Evolutionary conservation across 1,140 invertebrate species (phyloP), one percentile per base, ranked within the genome.

Genomic region (Bradynema listronoti): DNA sequence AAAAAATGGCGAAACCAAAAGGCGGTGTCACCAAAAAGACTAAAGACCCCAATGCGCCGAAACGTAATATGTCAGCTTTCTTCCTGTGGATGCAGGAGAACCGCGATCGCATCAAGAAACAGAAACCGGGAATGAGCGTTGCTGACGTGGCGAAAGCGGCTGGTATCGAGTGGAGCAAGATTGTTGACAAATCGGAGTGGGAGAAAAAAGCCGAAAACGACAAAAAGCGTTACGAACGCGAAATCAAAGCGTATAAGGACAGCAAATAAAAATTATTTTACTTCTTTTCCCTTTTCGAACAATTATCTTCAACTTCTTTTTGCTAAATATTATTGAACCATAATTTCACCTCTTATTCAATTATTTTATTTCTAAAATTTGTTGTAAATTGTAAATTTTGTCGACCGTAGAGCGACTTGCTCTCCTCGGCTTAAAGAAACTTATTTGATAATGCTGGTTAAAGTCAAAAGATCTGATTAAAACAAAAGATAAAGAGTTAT

Each of bases 121-220:
- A n/a, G n/a, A 82, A 85, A 29, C 87, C 93, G 9, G 88, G 88
- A 11, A 86, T 94, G 52, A 85, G 86, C 56, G 84, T 97, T 6
- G 90, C 89, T 0, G 92, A 97, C 74, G 84, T 97, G 43, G 86
- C 89, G 0, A 96, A 93, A 79, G 93, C 90, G 79, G 91, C 85
- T 62, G 92, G 92, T n/a, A 91, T 96, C 81, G 82, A 92, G 80
- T 97, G 93, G 93, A 87, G 86, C 57, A 87, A 88, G 68, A 71
- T 96, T n/a, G 86, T 86, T 62, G 89, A 94, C 70, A 96, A 93
- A 83, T 83, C 86, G 34, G 87, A 88, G 34, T 73, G 71, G 71
- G 71, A 73, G 56, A 73, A 76, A 47, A 63, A 65, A 42, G 71
- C 71, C n/a, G 63, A 68, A 36, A 69, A 73, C 24, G 71, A 73